A percentile compares a stretch with the other conserved stretches of the same genome.
Evolutionary conservation across 2,888 invertebrate species (phyloP).

Genomic region (Selenia dentaria): DNA sequence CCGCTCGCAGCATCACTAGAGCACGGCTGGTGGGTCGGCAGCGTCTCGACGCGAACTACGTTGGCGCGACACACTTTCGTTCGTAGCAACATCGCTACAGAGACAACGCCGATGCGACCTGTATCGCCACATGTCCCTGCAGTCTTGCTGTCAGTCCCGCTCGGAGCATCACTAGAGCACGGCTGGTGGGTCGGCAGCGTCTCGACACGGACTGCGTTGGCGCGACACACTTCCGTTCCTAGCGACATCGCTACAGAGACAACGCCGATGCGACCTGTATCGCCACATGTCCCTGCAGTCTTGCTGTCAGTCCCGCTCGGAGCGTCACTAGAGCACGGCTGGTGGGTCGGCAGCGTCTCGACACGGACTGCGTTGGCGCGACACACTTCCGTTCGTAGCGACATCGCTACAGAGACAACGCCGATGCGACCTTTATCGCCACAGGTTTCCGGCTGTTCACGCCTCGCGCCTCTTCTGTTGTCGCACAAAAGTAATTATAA

Average conservation of each 20-base stretch:
- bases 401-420: conserved; percentile 26
- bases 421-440: conserved; percentile 35
- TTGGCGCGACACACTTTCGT: conserved; percentile 35
- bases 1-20: conserved; percentile 11
- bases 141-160: not conserved
- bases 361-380: conserved; percentile 31
- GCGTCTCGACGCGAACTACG: conserved; percentile 17
- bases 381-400: conserved; percentile 32
- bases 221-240: conserved; percentile 34
- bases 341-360: conserved; percentile 21
- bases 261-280: conserved; percentile 33
- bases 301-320: not conserved
- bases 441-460: conserved; percentile 34
- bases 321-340: conserved; percentile 14
- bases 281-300: conserved; percentile 16
- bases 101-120: not conserved
- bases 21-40: conserved; percentile 15
- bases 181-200: conserved; percentile 19
- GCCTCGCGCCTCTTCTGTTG: conserved; percentile 19
- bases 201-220: conserved; percentile 25
- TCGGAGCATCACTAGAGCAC: conserved; percentile 11
- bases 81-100: conserved; percentile 26
- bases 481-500: conserved; percentile 28
- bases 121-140: not conserved
- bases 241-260: conserved; percentile 27